These are phyloP conservation scores for Turnix velox DNA, from an alignment of 2,113 vertebrate genomes.

Conservation along the genomic window DNA sequence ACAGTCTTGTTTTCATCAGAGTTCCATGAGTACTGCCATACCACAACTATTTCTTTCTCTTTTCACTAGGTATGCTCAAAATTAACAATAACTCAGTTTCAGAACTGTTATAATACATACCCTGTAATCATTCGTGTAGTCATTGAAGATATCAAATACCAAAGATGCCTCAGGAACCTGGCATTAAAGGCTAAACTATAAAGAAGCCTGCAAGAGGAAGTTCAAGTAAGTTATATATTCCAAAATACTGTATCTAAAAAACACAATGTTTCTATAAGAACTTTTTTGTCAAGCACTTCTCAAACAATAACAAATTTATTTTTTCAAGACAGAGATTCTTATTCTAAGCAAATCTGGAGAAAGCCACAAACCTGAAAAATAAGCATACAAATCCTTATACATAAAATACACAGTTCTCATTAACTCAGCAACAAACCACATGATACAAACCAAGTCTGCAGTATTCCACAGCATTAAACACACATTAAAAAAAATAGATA, in stretches of 20 bases:
- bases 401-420: neutral
- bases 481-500: neutral
- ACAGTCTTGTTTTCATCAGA: neutral
- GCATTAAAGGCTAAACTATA: conserved; percentile 98
- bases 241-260: neutral
- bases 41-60: neutral
- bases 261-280: neutral
- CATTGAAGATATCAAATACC: conserved; percentile 97
- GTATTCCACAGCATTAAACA: neutral
- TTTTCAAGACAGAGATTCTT: neutral
- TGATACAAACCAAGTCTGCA: neutral
- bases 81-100: neutral
- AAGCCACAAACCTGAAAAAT: neutral
- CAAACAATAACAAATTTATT: neutral
- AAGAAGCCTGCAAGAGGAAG: conserved; percentile 82
- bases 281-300: neutral
- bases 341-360: neutral
- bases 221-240: neutral
- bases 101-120: conserved; percentile 71
- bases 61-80: neutral
- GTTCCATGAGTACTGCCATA: neutral
- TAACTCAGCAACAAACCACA: neutral
- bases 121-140: conserved; percentile 98
- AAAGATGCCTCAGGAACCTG: conserved; percentile 93
- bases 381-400: neutral